Percentiles rank a stretch among this genome's conserved stretches.
Conservation (phyloP, 2,797 vertebrate species). For the Gymnopithys bicolor region DNA sequence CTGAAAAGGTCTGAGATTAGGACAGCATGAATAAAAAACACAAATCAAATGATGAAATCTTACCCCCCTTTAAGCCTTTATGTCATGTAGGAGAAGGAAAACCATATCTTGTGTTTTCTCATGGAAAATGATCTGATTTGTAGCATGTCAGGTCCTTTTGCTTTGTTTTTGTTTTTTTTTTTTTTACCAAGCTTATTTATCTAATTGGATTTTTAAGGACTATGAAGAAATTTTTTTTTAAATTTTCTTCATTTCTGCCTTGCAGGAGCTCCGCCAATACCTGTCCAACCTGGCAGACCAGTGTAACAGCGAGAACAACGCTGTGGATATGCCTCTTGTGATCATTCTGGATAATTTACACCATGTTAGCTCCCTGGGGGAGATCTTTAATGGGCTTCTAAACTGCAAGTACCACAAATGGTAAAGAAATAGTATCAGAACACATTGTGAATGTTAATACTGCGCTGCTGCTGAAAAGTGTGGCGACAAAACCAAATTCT, state of each 20-base stretch:
- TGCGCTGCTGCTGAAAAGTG: background rate
- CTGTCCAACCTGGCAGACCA: constrained; percentile 93
- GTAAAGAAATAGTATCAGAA: constrained; percentile 71
- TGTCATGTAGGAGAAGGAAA: background rate
- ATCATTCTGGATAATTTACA: constrained; percentile 97
- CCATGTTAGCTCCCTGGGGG: constrained; percentile 93
- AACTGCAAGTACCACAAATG: constrained; percentile 94
- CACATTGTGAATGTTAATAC: background rate
- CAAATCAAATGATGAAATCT: background rate
- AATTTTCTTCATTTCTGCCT: background rate
- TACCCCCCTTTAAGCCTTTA: no score
- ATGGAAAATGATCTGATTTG: background rate
- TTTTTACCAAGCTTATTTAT: background rate
- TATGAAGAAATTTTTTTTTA: background rate
- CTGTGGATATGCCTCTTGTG: constrained; percentile 89
- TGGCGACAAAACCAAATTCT: background rate
- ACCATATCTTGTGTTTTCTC: background rate
- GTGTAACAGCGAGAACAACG: constrained; percentile 84
- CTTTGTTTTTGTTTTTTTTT: background rate
- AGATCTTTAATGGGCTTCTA: constrained; percentile 96
- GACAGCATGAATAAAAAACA: background rate
- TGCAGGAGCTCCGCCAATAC: constrained; percentile 93
- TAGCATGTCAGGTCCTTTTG: background rate
- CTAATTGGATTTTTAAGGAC: background rate
- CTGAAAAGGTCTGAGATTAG: background rate